These are phyloP conservation scores for Exephanes ischioxanthus DNA, from an alignment of 2,888 invertebrate species.

Conservation along the genomic window DNA sequence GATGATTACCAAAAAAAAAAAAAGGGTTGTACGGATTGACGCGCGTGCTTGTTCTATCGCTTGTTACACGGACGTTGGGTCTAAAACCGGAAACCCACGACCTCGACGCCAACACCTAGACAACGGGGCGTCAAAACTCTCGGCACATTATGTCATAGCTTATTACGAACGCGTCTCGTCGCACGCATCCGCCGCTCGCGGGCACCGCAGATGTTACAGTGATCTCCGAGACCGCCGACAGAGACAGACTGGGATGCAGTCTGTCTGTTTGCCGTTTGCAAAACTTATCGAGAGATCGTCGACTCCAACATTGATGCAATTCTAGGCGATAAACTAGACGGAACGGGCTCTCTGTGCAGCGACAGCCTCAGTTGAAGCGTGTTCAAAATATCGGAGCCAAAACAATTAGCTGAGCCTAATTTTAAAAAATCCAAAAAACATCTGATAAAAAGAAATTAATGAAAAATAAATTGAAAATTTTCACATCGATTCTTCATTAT, in stretches of 20 bases:
- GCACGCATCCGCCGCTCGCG: slow-evolving; percentile 25
- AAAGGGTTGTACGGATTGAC: background rate
- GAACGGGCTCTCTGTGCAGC: background rate
- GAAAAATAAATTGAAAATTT: background rate
- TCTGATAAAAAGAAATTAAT: background rate
- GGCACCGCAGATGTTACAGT: slow-evolving; percentile 21
- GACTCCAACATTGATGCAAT: slow-evolving; percentile 18
- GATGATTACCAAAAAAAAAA: background rate
- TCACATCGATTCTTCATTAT: too few species aligned
- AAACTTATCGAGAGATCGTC: slow-evolving; percentile 20
- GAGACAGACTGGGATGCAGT: slow-evolving; percentile 6
- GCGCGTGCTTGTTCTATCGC: background rate
- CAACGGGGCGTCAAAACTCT: slow-evolving; percentile 82
- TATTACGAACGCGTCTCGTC: slow-evolving; percentile 49
- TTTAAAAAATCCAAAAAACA: background rate
- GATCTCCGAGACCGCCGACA: slow-evolving; percentile 3
- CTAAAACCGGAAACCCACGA: slow-evolving; percentile 67
- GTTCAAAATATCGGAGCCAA: background rate
- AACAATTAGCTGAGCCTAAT: background rate
- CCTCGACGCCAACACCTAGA: slow-evolving; percentile 79
- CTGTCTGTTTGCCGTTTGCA: slow-evolving; percentile 7
- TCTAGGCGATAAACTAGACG: slow-evolving; percentile 7
- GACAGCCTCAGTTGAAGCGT: background rate
- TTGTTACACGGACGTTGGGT: slow-evolving; percentile 36
- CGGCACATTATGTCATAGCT: slow-evolving; percentile 78